These are phyloP conservation scores for Ursus arctos DNA, from an alignment of 2,113 vertebrate species.

Conservation along the genomic window DNA sequence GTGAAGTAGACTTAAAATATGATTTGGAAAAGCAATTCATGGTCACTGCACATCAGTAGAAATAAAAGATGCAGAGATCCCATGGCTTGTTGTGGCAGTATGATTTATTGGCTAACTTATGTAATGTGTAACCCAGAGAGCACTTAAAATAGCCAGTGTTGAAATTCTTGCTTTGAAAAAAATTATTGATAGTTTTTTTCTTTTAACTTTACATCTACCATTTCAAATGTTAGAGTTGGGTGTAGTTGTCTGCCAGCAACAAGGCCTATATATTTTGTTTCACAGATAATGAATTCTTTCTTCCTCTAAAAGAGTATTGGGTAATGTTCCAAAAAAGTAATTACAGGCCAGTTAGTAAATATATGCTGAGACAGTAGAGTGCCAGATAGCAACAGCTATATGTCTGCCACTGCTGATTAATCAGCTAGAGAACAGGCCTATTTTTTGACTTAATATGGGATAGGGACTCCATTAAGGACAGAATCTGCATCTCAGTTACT, in stretches of 20 bases:
- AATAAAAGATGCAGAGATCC: slow-evolving; percentile 36
- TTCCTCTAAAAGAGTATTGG: slow-evolving; percentile 71
- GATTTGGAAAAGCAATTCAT: slow-evolving; percentile 50
- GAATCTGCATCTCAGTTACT: slow-evolving; percentile 48
- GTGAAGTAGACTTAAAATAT: slow-evolving; percentile 26
- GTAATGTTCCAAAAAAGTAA: slow-evolving; percentile 83
- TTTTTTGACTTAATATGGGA: slow-evolving; percentile 49
- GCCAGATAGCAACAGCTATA: slow-evolving; percentile 70
- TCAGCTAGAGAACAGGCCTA: slow-evolving; percentile 50
- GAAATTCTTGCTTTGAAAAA: slow-evolving; percentile 65
- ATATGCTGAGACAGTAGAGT: slow-evolving; percentile 69
- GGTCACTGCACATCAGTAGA: background rate
- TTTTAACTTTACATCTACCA: slow-evolving; percentile 55
- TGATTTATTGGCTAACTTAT: slow-evolving; percentile 44
- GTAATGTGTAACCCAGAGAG: background rate
- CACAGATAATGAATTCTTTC: slow-evolving; percentile 73
- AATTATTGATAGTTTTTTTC: background rate
- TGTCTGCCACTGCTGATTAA: slow-evolving; percentile 70
- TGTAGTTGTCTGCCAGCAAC: slow-evolving; percentile 63
- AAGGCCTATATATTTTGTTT: slow-evolving; percentile 72
- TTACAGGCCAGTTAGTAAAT: slow-evolving; percentile 82
- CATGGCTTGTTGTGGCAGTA: slow-evolving; percentile 21
- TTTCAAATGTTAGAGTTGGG: slow-evolving; percentile 67
- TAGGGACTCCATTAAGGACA: slow-evolving; percentile 47
- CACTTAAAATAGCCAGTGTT: slow-evolving; percentile 45